These are phyloP conservation scores for Argyresthia albistria DNA, from an alignment of 2,888 invertebrate genomes.

Conservation along the genomic window DNA sequence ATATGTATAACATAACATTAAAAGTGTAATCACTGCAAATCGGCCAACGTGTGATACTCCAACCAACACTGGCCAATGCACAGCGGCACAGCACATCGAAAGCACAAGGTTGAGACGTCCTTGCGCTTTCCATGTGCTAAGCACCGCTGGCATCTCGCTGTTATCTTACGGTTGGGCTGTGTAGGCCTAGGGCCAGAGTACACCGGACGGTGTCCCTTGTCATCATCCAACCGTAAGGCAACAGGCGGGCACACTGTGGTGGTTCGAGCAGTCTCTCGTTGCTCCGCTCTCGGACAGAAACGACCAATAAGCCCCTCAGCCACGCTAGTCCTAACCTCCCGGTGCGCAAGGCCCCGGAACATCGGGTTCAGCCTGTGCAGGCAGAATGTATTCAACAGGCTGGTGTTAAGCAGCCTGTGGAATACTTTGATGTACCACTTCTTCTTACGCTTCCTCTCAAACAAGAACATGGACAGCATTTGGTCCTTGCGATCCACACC, in stretches of 20 bases:
- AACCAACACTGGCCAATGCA: slow-evolving; percentile 1
- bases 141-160: not conserved
- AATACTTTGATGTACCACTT: slow-evolving; percentile 3
- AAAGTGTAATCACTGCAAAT: too few species aligned
- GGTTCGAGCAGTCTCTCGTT: not conserved
- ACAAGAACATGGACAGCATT: not conserved
- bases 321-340: not conserved
- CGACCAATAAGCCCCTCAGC: not conserved
- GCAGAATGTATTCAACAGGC: not conserved
- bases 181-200: too few species aligned
- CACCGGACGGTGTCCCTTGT: not conserved
- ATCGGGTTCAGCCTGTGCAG: not conserved
- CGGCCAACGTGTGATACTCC: not conserved
- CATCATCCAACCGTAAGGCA: not conserved
- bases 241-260: not conserved
- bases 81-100: not conserved
- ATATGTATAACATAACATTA: too few species aligned
- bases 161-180: too few species aligned
- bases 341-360: not conserved
- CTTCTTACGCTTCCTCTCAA: slow-evolving; percentile 1
- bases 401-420: not conserved
- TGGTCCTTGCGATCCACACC: slow-evolving; percentile 4
- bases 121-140: not conserved
- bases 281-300: not conserved
- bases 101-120: not conserved